Evolutionary conservation across 2,113 vertebrate species (phyloP).

Genomic region (Alligator mississippiensis): DNA sequence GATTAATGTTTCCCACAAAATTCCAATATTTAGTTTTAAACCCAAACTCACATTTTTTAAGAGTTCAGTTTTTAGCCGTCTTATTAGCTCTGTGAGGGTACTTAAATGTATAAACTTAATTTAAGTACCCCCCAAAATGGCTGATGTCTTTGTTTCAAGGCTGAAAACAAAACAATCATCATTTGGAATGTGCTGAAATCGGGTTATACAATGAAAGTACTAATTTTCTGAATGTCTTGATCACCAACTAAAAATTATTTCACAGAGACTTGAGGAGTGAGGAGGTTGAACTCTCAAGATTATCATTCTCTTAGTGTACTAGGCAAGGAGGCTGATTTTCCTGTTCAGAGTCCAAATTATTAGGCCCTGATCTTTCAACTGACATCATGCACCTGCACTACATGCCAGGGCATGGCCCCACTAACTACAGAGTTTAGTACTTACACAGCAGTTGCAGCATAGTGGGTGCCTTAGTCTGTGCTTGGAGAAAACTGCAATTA

Average conservation of each 20-base stretch:
- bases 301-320: not conserved
- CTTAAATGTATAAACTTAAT: not conserved
- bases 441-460: not conserved
- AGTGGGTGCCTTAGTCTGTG: not conserved
- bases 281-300: too few relatives aligned
- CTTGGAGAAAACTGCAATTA: not conserved
- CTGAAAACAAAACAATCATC: not conserved
- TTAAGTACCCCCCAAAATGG: too few relatives aligned
- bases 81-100: not conserved
- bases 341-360: not conserved
- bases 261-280: too few relatives aligned
- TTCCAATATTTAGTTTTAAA: not conserved
- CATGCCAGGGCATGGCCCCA: too few relatives aligned
- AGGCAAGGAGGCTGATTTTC: not conserved
- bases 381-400: too few relatives aligned
- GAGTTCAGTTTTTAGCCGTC: not conserved
- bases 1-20: too few relatives aligned
- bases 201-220: not conserved
- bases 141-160: not conserved
- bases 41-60: not conserved
- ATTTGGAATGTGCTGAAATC: too few relatives aligned
- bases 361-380: not conserved
- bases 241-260: accelerated
- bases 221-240: not conserved
- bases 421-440: not conserved